Base-by-base conservation (phyloP, 1,140 invertebrate genomes). In the Drosophila lowei region DNA sequence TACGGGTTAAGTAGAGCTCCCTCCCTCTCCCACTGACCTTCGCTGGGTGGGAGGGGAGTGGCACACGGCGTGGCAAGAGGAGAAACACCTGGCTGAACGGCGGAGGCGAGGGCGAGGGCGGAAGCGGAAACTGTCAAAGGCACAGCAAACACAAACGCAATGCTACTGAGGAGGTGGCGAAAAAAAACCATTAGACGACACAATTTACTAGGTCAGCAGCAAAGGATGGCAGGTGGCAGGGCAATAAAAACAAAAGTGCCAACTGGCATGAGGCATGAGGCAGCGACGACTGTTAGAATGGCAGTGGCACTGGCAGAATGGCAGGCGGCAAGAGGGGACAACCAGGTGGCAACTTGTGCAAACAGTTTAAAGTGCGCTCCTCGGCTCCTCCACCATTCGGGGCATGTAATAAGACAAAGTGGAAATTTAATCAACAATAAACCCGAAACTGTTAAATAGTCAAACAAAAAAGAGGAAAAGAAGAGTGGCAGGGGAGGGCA, bases 111-210 rank as follows among this genome's bases (percentile, higher is more conserved):
- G 30, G 30, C 34, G 34, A 3, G 11, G 34, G 23, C 80, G 80
- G 80, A 84, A 86, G 61, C 80, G 80, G 80, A 86, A 85, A 80
- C 83, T 84, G 80, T 84, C 80, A 84, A 77, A 85, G 72, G 80
- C 66, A 84, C 75, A 83, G 63, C 75, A 74, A 73, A 65, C 70
- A 64, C 34, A 38, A 74, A 68, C 59, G 59, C 50, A 64, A 30
- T 44, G 54, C 54, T 21, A 56, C 41, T 16, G 43, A 56, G n/a
- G 41, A 30, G 58, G 54, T 8, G 50, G 43, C 53, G 54, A 23
- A 28, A 48, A 67, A 76, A 76, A 81, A 84, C 80, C 80, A 84
- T 84, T 84, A 84, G 67, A 73, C 71, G 68, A 84, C 65, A 77
- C 54, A 77, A 78, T 77, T 77, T 81, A 81, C 79, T 81, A 77